These are phyloP conservation scores for Plectrocnemia conspersa DNA, from an alignment of 1,140 invertebrate species.

Conservation along the genomic window DNA sequence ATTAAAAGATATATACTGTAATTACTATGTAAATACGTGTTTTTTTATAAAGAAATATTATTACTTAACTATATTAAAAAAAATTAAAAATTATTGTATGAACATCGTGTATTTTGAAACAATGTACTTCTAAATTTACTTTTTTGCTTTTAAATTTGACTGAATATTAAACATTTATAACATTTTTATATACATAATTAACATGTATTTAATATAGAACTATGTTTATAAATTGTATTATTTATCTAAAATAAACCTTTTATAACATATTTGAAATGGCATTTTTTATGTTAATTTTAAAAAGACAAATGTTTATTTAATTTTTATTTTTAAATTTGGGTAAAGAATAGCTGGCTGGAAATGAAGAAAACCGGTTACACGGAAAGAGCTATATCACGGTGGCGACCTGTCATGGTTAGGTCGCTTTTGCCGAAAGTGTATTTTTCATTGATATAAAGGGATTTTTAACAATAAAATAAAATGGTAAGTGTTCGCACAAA, in stretches of 20 bases:
- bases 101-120: too few species aligned
- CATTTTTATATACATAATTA: background rate
- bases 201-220: conserved; percentile 8
- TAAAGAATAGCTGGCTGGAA: too few species aligned
- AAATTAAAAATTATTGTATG: background rate
- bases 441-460: conserved; percentile 2
- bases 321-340: too few species aligned
- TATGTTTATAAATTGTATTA: conserved; percentile 23
- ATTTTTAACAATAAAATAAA: conserved; percentile 9
- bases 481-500: conserved; percentile 17
- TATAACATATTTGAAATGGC: too few species aligned
- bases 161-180: too few species aligned
- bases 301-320: too few species aligned
- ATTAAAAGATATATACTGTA: background rate
- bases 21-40: background rate
- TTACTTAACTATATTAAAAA: background rate
- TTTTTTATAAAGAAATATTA: background rate
- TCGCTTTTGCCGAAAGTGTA: conserved; percentile 5
- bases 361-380: too few species aligned
- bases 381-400: conserved; percentile 7
- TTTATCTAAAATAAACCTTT: too few species aligned
- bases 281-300: too few species aligned
- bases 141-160: too few species aligned
- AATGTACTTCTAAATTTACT: too few species aligned
- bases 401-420: conserved; percentile 21